These are phyloP conservation scores for Aricia artaxerxes DNA, from an alignment of 2,888 invertebrate genomes.

Conservation along the genomic window DNA sequence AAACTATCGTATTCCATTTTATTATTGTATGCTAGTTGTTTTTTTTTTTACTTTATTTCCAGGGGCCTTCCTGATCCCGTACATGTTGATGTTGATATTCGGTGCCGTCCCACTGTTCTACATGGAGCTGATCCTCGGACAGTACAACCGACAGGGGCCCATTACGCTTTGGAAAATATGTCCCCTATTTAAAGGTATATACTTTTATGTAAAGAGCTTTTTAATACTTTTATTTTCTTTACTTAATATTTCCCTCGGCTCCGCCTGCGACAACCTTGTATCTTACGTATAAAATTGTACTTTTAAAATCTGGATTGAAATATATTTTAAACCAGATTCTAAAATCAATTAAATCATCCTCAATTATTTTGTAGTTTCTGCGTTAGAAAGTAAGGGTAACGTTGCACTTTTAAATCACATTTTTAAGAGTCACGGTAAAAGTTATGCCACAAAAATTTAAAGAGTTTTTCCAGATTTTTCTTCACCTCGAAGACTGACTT, in stretches of 20 bases:
- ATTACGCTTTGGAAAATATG: slow-evolving; percentile 91
- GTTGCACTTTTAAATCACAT: neutral
- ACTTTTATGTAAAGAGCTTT: no score
- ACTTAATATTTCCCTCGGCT: no score
- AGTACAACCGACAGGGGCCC: slow-evolving; percentile 88
- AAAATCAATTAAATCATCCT: no score
- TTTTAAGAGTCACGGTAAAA: neutral
- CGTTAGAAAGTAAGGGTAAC: no score
- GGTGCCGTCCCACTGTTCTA: slow-evolving; percentile 89
- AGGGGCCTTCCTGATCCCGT: slow-evolving; percentile 89
- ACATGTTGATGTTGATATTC: slow-evolving; percentile 87
- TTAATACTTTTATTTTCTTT: no score
- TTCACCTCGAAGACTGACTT: neutral
- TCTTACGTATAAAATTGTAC: no score
- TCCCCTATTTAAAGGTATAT: slow-evolving; percentile 88
- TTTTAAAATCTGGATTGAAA: no score
- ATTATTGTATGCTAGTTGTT: neutral
- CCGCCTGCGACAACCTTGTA: no score
- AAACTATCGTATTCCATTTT: no score
- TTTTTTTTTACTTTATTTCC: slow-evolving; percentile 27
- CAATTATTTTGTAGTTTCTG: no score
- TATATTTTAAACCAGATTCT: no score
- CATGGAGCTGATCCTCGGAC: slow-evolving; percentile 89
- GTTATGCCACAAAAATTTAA: neutral
- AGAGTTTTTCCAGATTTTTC: neutral